Base-by-base conservation (phyloP, 1,140 invertebrate genomes). In the Bombus waltoni region DNA sequence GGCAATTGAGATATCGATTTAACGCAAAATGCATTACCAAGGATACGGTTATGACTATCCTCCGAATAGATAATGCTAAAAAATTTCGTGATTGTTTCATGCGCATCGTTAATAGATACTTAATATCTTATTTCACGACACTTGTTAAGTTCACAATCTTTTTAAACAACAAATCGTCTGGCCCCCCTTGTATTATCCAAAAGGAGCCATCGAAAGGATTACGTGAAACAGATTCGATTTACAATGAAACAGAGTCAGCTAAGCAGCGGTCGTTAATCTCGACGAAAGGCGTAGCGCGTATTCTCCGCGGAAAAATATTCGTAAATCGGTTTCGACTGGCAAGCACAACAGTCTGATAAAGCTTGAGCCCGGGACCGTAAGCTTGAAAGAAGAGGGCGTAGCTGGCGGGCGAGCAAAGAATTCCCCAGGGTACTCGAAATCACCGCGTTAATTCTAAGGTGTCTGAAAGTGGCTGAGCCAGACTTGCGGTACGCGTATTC, bases 371-470 rank as follows among this genome's bases (percentile, higher is more conserved):
- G 10, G 28, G 18, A 73, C 62, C 32, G 57, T 88, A 84, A 80
- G 28, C 44, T n/a, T 18, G 59, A 11, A 75, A 59, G 76, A 72
- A 62, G 76, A 59, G 59, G 71, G 62, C 47, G 71, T 62, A 66
- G 78, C 32, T 59, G 47, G 66, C 62, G 18, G 8, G 22, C 18
- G 18, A 70, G 38, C 74, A 38, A 88, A 85, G 88, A 86, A 89
- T 80, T 89, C 87, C 72, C 79, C 18, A 35, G 65, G 75, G 87
- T 76, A 89, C 88, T 87, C 66, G 87, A 89, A 83, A 89, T 89
- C 87, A 89, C 84, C 80, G 80, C 87, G 87, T 89, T 89, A 89
- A 89, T 89, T 89, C 81, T 81, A 65, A 90, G 88, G 89, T 90
- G 88, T 90, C 89, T 89, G 81, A 53, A 90, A 90, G 89, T 90